These are phyloP conservation scores for Nannoperca australis DNA, from an alignment of 2,797 vertebrate genomes.

Conservation along the genomic window DNA sequence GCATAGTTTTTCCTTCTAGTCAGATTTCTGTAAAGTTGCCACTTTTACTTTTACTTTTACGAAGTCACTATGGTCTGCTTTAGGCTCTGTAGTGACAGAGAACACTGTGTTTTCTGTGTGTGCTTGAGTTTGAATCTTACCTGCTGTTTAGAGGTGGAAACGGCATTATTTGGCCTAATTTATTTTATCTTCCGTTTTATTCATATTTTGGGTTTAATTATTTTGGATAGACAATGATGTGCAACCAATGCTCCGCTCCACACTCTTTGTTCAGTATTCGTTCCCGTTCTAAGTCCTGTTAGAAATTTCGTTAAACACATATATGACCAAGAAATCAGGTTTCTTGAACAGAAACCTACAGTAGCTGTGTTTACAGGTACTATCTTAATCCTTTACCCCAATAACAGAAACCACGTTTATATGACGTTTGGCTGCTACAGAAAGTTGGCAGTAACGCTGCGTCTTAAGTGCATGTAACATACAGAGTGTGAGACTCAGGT, in stretches of 20 bases:
- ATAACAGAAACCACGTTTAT: slow-evolving; percentile 9
- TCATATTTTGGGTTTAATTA: not conserved
- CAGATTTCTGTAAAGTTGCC: slow-evolving; percentile 9
- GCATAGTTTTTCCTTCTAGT: slow-evolving; percentile 30
- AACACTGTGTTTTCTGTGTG: not conserved
- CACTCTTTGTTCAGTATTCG: not conserved
- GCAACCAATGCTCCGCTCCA: not conserved
- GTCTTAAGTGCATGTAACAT: slow-evolving; percentile 38
- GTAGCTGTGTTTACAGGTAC: not conserved
- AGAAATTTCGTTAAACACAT: not conserved
- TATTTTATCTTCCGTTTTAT: not conserved
- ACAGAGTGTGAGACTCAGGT: slow-evolving; percentile 33
- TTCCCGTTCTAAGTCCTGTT: not conserved
- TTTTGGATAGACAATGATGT: slow-evolving; percentile 1
- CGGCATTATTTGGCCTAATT: not conserved
- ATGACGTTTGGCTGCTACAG: slow-evolving; percentile 19
- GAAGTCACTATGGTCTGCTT: not conserved
- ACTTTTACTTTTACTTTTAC: no score
- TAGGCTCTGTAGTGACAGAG: not conserved
- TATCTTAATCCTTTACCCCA: not conserved
- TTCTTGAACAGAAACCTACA: not conserved
- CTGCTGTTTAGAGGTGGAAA: slow-evolving; percentile 2
- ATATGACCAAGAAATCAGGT: not conserved
- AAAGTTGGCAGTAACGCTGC: slow-evolving; percentile 40
- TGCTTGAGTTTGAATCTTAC: slow-evolving; percentile 2